These are phyloP conservation scores for Heterodera filipjevi DNA, from an alignment of 2,888 invertebrate species.

Conservation along the genomic window DNA sequence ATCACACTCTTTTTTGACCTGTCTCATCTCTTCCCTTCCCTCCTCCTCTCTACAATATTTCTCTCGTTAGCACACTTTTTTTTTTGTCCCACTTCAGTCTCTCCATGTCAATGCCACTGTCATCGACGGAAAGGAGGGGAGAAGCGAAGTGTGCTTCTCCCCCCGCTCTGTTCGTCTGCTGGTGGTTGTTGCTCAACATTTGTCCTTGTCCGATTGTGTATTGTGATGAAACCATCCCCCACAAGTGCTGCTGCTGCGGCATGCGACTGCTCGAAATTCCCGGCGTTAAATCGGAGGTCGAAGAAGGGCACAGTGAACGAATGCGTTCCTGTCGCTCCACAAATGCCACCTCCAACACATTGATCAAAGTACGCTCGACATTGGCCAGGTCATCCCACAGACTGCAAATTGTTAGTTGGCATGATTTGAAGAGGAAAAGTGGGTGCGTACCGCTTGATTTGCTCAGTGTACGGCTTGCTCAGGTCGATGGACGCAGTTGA, in stretches of 20 bases:
- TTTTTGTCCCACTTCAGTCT: not conserved
- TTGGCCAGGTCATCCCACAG: constrained; percentile 79
- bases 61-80: too few relatives aligned
- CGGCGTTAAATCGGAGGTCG: constrained; percentile 8
- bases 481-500: constrained; percentile 30
- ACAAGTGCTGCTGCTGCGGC: not conserved
- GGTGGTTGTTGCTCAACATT: not conserved
- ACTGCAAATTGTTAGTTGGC: constrained; percentile 32
- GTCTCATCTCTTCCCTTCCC: too few relatives aligned
- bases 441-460: constrained; percentile 35
- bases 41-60: too few relatives aligned
- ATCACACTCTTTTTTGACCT: too few relatives aligned
- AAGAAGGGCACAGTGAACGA: constrained; percentile 11
- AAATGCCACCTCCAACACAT: constrained; percentile 74
- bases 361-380: constrained; percentile 77
- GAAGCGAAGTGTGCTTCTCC: not conserved
- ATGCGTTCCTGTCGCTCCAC: constrained; percentile 72
- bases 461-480: constrained; percentile 38
- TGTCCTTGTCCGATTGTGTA: not conserved
- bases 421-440: not conserved
- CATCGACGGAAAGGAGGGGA: constrained; percentile 6
- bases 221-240: not conserved
- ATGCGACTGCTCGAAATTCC: not conserved
- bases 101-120: constrained; percentile 4
- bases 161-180: not conserved